These are phyloP conservation scores for Lochmaea capreae DNA, from an alignment of 2,888 invertebrate species.

Conservation along the genomic window DNA sequence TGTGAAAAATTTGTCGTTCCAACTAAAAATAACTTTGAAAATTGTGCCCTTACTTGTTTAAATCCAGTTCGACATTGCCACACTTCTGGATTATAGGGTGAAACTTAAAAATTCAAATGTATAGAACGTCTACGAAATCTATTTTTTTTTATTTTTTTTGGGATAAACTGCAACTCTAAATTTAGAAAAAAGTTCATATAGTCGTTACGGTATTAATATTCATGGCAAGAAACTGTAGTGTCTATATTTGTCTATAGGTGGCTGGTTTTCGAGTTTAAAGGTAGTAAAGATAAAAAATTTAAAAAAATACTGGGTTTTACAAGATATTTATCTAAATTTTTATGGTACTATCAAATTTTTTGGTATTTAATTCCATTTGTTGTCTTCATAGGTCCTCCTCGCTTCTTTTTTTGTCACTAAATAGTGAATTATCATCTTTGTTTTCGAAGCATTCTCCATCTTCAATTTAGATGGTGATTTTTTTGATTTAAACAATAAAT, in stretches of 20 bases:
- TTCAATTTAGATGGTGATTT: too few species aligned
- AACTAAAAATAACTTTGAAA: background rate
- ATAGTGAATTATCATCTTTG: too few species aligned
- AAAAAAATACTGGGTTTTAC: background rate
- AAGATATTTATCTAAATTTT: too few species aligned
- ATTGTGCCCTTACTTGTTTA: too few species aligned
- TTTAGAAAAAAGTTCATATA: slow-evolving; percentile 13
- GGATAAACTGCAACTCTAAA: slow-evolving; percentile 8
- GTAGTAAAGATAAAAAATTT: background rate
- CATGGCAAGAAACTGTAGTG: slow-evolving; percentile 7
- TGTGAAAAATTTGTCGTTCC: background rate
- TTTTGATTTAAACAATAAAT: too few species aligned
- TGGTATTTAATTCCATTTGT: too few species aligned
- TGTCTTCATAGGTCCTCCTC: too few species aligned
- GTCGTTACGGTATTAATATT: background rate
- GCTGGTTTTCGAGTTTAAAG: background rate
- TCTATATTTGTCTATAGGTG: slow-evolving; percentile 1
- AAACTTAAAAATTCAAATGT: background rate
- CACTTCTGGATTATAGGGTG: background rate
- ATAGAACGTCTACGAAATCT: background rate
- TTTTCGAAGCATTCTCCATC: too few species aligned
- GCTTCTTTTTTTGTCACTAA: too few species aligned
- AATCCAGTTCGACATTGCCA: background rate
- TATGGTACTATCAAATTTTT: background rate
- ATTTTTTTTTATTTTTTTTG: background rate